These are phyloP conservation scores for Lemur catta DNA, from an alignment of 2,797 vertebrate genomes.

Conservation along the genomic window DNA sequence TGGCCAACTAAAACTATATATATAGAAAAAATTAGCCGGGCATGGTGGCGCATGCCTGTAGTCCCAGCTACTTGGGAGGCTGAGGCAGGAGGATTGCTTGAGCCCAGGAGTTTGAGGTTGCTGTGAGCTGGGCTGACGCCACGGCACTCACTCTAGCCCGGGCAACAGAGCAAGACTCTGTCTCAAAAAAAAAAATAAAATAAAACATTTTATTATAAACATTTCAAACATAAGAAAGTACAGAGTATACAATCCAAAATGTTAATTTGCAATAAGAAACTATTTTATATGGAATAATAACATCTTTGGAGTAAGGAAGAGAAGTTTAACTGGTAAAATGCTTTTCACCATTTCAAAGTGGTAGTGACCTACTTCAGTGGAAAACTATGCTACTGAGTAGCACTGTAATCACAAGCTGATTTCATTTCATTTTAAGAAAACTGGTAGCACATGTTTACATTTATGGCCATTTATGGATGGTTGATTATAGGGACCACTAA, in stretches of 20 bases:
- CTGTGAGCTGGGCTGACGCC: too few relatives aligned
- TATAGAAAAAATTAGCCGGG: too few relatives aligned
- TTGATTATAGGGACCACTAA: not conserved
- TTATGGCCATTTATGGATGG: not conserved
- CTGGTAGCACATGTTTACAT: not conserved
- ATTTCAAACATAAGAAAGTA: not conserved
- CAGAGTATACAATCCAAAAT: not conserved
- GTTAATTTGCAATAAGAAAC: not conserved
- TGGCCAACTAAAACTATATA: too few relatives aligned
- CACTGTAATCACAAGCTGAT: not conserved
- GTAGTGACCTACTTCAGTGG: not conserved
- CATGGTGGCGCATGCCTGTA: too few relatives aligned
- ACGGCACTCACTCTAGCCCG: too few relatives aligned
- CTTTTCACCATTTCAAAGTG: not conserved
- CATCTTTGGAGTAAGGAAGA: not conserved
- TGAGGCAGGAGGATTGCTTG: too few relatives aligned
- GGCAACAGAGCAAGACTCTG: too few relatives aligned
- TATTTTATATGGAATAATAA: not conserved
- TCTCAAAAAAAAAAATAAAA: not conserved
- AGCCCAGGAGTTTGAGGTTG: too few relatives aligned
- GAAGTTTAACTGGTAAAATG: not conserved
- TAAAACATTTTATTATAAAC: not conserved
- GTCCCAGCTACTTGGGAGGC: too few relatives aligned
- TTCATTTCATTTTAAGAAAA: conserved; percentile 8
- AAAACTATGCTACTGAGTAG: conserved; percentile 26